phyloP scores from a whole-genome alignment of 92 coral and sea anemone genomes.

The Palythoa caribaeorum region DNA sequence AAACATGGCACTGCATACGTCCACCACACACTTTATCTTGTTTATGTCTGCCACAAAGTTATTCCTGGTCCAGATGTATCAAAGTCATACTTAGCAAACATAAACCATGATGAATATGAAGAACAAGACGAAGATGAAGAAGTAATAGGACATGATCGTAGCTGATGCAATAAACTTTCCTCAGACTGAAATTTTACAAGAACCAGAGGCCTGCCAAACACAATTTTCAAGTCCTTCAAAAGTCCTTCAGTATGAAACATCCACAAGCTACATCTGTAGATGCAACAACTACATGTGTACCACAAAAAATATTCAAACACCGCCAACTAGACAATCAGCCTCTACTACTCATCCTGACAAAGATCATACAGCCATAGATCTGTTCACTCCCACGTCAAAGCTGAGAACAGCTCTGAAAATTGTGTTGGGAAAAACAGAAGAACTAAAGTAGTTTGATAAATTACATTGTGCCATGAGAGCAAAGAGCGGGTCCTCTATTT shows the following conservation, averaged over 20 bases:
- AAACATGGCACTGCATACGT: constrained; percentile 5
- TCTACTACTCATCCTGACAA: constrained; percentile 1
- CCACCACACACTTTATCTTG: constrained; percentile 6
- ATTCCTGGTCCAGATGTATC: background rate
- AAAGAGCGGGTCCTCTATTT: background rate
- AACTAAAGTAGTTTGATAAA: background rate
- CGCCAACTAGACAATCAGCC: background rate
- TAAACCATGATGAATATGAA: background rate
- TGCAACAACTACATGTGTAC: no score
- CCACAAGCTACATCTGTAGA: background rate
- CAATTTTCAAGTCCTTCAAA: constrained; percentile 14
- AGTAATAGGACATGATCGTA: background rate
- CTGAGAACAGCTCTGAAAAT: constrained; percentile 5
- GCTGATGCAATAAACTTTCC: background rate
- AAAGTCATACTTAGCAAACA: background rate
- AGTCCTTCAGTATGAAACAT: constrained; percentile 12
- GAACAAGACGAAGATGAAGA: background rate
- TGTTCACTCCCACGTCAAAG: constrained; percentile 8
- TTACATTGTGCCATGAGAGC: background rate
- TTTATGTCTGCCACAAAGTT: constrained; percentile 1
- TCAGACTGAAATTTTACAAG: background rate
- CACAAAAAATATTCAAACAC: background rate
- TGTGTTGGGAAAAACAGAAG: constrained; percentile 11
- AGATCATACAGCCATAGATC: constrained; percentile 5
- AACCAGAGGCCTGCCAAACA: constrained; percentile 10